Conservation (phyloP, 2,888 invertebrate species). For the Hybos culiciformis region DNA sequence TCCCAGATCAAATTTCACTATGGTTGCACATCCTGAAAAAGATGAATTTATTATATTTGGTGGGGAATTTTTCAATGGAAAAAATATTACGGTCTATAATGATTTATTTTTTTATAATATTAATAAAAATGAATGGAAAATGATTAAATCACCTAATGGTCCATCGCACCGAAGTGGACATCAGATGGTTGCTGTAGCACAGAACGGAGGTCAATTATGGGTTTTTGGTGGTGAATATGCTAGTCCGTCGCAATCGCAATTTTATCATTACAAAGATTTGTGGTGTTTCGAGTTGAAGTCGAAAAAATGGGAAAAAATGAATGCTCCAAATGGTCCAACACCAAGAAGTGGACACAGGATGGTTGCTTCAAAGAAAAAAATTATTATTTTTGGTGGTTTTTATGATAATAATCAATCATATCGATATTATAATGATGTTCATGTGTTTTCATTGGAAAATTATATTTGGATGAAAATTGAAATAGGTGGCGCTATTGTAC, state of each 20-base stretch:
- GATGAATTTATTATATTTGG: slow-evolving; percentile 84
- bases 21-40: slow-evolving; percentile 71
- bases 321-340: slow-evolving; percentile 61
- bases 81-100: slow-evolving; percentile 72
- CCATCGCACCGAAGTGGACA: slow-evolving; percentile 85
- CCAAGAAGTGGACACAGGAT: slow-evolving; percentile 81
- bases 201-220: slow-evolving; percentile 52
- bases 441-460: slow-evolving; percentile 65
- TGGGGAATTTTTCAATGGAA: slow-evolving; percentile 83
- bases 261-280: slow-evolving; percentile 82
- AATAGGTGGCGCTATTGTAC: slow-evolving; percentile 46
- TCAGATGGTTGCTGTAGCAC: slow-evolving; percentile 64
- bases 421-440: slow-evolving; percentile 78
- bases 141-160: slow-evolving; percentile 65
- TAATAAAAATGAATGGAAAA: slow-evolving; percentile 62
- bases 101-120: slow-evolving; percentile 76
- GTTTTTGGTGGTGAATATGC: slow-evolving; percentile 89
- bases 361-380: slow-evolving; percentile 60
- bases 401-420: slow-evolving; percentile 77
- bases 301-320: slow-evolving; percentile 75
- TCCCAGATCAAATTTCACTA: slow-evolving; percentile 63
- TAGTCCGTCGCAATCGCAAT: slow-evolving; percentile 79
- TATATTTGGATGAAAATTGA: slow-evolving; percentile 65
- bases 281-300: slow-evolving; percentile 70
- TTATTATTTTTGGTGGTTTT: slow-evolving; percentile 84